Evolutionary conservation across 2,888 invertebrate species (phyloP), one percentile per base, ranked within the genome.

Genomic region (Nasonia oneida): DNA sequence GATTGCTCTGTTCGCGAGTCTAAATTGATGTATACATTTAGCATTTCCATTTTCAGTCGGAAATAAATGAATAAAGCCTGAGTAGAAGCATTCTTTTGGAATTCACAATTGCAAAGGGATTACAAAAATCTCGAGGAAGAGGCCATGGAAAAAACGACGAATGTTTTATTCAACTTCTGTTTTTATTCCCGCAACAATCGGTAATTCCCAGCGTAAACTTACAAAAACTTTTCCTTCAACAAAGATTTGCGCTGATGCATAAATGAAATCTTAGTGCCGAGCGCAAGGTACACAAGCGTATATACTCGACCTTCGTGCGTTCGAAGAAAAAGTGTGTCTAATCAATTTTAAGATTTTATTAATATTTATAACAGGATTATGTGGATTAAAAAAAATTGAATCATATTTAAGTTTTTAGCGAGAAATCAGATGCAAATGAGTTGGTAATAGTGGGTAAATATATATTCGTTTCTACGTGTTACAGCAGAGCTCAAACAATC

Each of bases 141-240:
- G 23, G 23, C 23, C 23, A 12, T 6, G 61, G 23, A 23, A 61
- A 61, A 61, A 8, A 4, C 61, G 3, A 61, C 23, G 3, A 67
- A 67, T 67, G 29, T 67, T 67, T 67, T 67, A 67, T 67, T 67
- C 33, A 64, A 64, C 10, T 64, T 64, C 64, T 23, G 23, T 64
- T 64, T 64, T 64, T 23, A 2, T 64, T 64, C 18, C 37, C 37
- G 2, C 64, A 64, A 64, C 33, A 67, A 12, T 29, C 14, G 12
- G 67, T 10, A 33, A 29, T n/a, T 29, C n/a, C n/a, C 33, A 29
- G 33, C 14, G 33, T 67, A 29, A 67, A 67, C 33, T 29, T 67
- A 29, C 29, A 67, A 23, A 23, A 61, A 67, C 67, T 67, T 67
- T 29, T 29, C 33, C 29, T 78, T 57, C 57, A n/a, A 42, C 18